Evolutionary conservation across 2,888 invertebrate genomes (phyloP), one percentile per base, ranked within the genome.

Genomic region (Cenopis cana): DNA sequence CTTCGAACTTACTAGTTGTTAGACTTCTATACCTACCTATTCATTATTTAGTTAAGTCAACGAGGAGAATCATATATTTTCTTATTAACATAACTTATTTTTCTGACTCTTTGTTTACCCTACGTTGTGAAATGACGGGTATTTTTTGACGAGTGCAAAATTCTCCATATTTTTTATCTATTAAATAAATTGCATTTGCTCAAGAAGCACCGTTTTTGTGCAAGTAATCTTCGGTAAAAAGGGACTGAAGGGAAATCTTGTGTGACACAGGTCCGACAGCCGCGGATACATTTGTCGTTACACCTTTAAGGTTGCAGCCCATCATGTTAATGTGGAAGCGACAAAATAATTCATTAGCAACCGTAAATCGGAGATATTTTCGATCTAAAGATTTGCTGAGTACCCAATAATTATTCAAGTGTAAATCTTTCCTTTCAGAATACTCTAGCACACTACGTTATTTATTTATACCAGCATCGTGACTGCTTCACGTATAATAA

Each of bases 261-360:
- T 84, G 82, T 87, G 88, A 88, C 84, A 78, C 82, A 84, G 88
- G 88, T 87, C 83, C 76, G 87, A 88, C 88, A 86, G 85, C 79
- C 77, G 78, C 74, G 82, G 83, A 86, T 83, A 85, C 84, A 87
- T 85, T 86, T 86, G 85, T 87, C 87, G 85, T 84, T 84, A 81
- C 78, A 69, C 74, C 80, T 82, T 81, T 80, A 78, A 82, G 81
- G 81, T 78, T 79, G 78, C 79, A 74, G 41, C 73, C 73, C 60
- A 66, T 73, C 73, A 67, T 57, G 73, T 70, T 66, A 66, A 66
- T 54, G 65, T 59, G 65, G 20, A 41, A 54, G 59, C n/a, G 59
- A 59, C 59, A 70, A 36, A 41, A 54, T 60, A 54, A 60, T 54
- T 64, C 50, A 33, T 10, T 17, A 29, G 11, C 9, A 49, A 29